Conservation (phyloP, 2,113 vertebrate species). For the Cephalophus harveyi region DNA sequence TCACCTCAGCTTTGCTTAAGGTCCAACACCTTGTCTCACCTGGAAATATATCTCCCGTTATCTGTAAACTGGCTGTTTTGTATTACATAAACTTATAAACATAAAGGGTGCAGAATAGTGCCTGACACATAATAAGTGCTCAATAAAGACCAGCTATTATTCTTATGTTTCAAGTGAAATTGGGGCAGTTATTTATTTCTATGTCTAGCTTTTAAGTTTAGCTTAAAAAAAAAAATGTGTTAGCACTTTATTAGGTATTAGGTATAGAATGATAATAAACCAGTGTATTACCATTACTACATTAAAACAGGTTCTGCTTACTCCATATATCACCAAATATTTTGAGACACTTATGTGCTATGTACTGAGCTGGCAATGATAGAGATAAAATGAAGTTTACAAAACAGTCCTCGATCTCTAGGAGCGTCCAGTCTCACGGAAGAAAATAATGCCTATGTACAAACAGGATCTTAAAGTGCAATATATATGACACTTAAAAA, state of each 20-base stretch:
- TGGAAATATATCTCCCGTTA: not conserved
- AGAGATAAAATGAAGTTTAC: not conserved
- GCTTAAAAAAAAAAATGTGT: not conserved
- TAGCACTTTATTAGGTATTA: not conserved
- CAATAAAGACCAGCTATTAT: not conserved
- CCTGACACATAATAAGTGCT: not conserved
- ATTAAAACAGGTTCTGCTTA: not conserved
- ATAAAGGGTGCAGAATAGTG: not conserved
- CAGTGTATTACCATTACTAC: not conserved
- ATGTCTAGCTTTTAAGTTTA: not conserved
- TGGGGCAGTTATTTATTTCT: conserved; percentile 30
- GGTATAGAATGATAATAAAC: not conserved
- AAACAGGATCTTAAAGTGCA: not conserved
- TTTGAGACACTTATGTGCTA: not conserved
- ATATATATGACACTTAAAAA: not conserved
- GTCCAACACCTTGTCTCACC: not conserved
- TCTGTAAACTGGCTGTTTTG: not conserved
- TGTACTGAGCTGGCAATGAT: not conserved
- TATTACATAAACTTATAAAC: not conserved
- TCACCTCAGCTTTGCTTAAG: not conserved
- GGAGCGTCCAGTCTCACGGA: not conserved
- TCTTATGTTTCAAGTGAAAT: not conserved
- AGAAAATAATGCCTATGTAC: not conserved
- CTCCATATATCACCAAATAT: not conserved
- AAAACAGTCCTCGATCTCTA: not conserved